A percentile compares a stretch with the other conserved stretches of the same genome.
Evolutionary conservation across 2,797 vertebrate genomes (phyloP).

Genomic region (Nannoperca obscura): DNA sequence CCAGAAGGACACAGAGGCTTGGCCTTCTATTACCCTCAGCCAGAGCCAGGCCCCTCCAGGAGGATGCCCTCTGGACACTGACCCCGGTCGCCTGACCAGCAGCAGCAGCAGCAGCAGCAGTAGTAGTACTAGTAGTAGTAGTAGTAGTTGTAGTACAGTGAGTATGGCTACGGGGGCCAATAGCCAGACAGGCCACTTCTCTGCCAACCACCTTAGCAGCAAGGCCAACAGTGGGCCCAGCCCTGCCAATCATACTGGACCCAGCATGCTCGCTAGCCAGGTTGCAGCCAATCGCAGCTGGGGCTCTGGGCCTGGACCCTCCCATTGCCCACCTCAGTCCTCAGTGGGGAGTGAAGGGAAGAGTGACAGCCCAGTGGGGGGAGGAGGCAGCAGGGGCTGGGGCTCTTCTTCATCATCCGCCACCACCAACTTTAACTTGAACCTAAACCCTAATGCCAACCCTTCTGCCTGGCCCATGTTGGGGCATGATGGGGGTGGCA

Average conservation of each 20-base stretch:
- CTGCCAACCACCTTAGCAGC: constrained; percentile 81
- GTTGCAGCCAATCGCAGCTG: constrained; percentile 91
- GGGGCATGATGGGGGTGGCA: constrained; percentile 92
- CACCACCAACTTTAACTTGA: constrained; percentile 96
- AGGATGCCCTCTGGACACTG: constrained; percentile 95
- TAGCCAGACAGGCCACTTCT: constrained; percentile 89
- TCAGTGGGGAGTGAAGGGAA: constrained; percentile 86
- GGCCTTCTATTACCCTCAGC: constrained; percentile 93
- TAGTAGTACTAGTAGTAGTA: constrained; percentile 82
- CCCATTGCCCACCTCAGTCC: constrained; percentile 79
- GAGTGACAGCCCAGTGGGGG: constrained; percentile 90
- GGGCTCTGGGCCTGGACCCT: constrained; percentile 85
- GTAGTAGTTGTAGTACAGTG: constrained; percentile 87
- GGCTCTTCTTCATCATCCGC: constrained; percentile 92
- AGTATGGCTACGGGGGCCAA: constrained; percentile 95
- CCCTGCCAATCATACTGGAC: constrained; percentile 90
- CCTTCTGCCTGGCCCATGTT: constrained; percentile 96
- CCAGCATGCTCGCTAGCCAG: constrained; percentile 89
- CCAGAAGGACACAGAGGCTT: constrained; percentile 92
- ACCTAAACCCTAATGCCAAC: constrained; percentile 98
- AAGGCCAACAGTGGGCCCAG: constrained; percentile 81
- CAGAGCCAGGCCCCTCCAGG: constrained; percentile 91
- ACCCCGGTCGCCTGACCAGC: constrained; percentile 86
- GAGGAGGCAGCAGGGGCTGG: constrained; percentile 88
- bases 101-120: constrained; percentile 84